Percentiles rank a stretch among this genome's conserved stretches.
Conservation (phyloP, 2,888 invertebrate genomes). For the Quadriops clusia region DNA sequence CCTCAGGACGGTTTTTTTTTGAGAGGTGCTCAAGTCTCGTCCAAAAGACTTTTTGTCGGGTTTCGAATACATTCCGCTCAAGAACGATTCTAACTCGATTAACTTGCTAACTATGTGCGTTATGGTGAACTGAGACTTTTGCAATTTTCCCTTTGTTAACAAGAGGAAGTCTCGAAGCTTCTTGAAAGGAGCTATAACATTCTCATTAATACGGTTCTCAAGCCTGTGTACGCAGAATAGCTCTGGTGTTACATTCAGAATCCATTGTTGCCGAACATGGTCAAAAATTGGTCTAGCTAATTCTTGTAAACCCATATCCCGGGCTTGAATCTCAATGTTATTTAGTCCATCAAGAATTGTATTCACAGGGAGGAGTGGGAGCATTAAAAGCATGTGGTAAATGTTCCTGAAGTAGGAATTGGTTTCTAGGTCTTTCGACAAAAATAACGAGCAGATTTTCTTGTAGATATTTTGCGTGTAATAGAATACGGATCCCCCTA, state of each 20-base stretch:
- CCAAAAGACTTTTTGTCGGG: conserved; percentile 27
- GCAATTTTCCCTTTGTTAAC: conserved; percentile 25
- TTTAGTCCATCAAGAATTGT: conserved; percentile 30
- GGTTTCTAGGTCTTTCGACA: conserved; percentile 28
- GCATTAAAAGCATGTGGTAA: conserved; percentile 33
- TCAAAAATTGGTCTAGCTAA: conserved; percentile 24
- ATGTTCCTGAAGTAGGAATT: conserved; percentile 30
- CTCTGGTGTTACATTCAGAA: conserved; percentile 29
- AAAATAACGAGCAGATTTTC: conserved; percentile 28
- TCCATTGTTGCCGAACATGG: conserved; percentile 28
- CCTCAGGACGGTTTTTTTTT: conserved; percentile 31
- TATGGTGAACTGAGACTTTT: conserved; percentile 21
- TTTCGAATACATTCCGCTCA: conserved; percentile 23
- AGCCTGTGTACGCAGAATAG: conserved; percentile 31
- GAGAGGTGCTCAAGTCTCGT: conserved; percentile 29
- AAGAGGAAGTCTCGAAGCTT: conserved; percentile 30
- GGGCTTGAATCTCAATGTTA: conserved; percentile 29
- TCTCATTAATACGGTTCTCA: conserved; percentile 33
- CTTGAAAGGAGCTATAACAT: conserved; percentile 32
- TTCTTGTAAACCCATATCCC: conserved; percentile 21
- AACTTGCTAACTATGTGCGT: conserved; percentile 28
- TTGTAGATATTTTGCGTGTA: conserved; percentile 33
- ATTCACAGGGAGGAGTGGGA: conserved; percentile 32
- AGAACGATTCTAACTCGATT: conserved; percentile 29
- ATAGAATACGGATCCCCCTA: conserved; percentile 32